Base-by-base conservation (phyloP, 2,888 invertebrate species). In the Drosophila falleni region DNA sequence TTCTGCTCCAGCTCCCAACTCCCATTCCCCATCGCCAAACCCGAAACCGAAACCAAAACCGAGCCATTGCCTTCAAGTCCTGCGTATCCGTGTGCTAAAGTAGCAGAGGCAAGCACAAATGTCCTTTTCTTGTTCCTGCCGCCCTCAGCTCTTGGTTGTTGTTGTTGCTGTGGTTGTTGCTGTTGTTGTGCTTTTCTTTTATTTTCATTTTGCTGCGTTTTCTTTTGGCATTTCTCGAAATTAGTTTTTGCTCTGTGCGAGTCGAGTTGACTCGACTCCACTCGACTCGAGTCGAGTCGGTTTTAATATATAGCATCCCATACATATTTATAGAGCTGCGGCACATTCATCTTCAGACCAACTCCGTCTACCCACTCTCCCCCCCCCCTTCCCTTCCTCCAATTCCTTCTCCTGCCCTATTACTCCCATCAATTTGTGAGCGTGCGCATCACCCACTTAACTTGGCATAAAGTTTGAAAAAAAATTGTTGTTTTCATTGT, bases 311-410 rank as follows among this genome's bases (percentile, higher is more conserved):
- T 90, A 87, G 89, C 88, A 84, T 78, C 83, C 79, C 83, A 89
- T 90, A 89, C 90, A 90, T 89, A 89, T 90, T 90, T 90, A 89
- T 90, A 89, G 88, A 88, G 90, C 90, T 85, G 87, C 82, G 81
- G 87, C 81, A 87, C 90, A 90, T 90, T 89, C 88, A 90, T 90
- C 90, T 90, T 90, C 86, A 68, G 78, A 55, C 80, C 74, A 66
- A 64, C 66, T 70, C 16, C 68, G 29, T 13, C 62, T 33, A 31
- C 35, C 49, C 47, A n/a, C 29, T 19, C 39, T n/a, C 26, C 10
- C 16, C 53, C 29, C 23, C 50, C 8, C 11, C 35, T 42, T n/a
- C 26, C 10, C 16, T 55, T 23, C 23, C 50, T 9, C 11, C 35
- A 33, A 3, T 35, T 37, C 19, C 16, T 15, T 49, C 46, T 51